These are phyloP conservation scores for Xiphophorus birchmanni DNA, from an alignment of 2,797 vertebrate genomes.

Conservation along the genomic window DNA sequence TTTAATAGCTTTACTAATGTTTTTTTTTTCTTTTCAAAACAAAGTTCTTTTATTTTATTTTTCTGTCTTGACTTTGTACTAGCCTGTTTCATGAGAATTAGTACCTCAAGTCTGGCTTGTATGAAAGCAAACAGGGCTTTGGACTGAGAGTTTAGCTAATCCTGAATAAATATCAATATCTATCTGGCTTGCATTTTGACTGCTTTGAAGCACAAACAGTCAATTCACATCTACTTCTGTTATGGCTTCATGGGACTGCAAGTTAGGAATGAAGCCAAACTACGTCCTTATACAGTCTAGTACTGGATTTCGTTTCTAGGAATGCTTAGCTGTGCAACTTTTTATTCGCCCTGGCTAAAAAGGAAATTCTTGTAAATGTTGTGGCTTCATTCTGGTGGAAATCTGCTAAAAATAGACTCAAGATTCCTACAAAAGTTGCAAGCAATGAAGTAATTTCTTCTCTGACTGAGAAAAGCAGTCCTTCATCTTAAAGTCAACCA, in stretches of 20 bases:
- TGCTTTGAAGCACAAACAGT: conserved; percentile 8
- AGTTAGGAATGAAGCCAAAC: conserved; percentile 43
- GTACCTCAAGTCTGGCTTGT: conserved; percentile 18
- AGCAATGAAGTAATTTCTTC: conserved; percentile 6
- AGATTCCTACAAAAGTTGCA: conserved; percentile 31
- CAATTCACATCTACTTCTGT: conserved; percentile 36
- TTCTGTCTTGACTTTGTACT: conserved; percentile 14
- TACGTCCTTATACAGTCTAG: conserved; percentile 34
- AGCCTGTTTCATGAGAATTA: conserved; percentile 4
- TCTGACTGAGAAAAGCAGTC: conserved; percentile 5
- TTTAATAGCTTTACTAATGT: neutral
- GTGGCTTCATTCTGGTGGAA: conserved; percentile 31
- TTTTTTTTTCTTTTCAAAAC: conserved; percentile 3
- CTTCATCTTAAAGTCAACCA: conserved; percentile 1
- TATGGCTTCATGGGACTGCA: conserved; percentile 9
- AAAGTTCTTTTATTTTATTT: neutral
- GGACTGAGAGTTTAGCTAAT: conserved; percentile 34
- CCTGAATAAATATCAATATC: conserved; percentile 66
- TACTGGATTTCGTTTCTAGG: conserved; percentile 23
- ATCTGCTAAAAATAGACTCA: conserved; percentile 20
- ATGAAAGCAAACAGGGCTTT: conserved; percentile 12
- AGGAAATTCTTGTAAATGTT: conserved; percentile 42
- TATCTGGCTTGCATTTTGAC: conserved; percentile 51
- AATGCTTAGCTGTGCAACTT: conserved; percentile 29
- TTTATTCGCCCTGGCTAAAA: conserved; percentile 14